A percentile compares a stretch with the other conserved stretches of the same genome.
These are phyloP conservation scores for Ophion ellenae DNA, from an alignment of 2,888 invertebrate species.

Conservation along the genomic window DNA sequence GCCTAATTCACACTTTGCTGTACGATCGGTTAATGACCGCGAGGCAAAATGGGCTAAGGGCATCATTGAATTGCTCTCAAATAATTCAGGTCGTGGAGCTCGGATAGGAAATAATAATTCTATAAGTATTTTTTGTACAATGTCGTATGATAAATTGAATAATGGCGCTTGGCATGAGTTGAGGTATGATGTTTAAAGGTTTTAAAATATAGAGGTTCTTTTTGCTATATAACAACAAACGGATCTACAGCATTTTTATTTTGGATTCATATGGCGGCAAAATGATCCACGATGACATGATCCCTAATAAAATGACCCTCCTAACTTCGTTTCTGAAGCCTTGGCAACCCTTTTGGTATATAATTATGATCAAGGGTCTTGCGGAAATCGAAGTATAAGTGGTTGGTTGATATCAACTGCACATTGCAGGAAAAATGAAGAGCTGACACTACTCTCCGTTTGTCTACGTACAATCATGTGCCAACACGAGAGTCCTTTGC, in stretches of 20 bases:
- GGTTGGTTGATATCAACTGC: not conserved
- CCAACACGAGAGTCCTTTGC: slow-evolving; percentile 2
- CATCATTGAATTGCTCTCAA: not conserved
- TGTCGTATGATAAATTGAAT: too few relatives aligned
- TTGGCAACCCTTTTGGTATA: not conserved
- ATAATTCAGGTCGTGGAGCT: not conserved
- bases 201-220: too few relatives aligned
- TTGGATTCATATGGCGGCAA: too few relatives aligned
- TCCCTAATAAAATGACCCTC: not conserved
- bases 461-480: not conserved
- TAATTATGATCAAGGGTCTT: not conserved
- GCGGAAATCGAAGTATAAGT: not conserved
- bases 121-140: not conserved
- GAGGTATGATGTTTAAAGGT: too few relatives aligned
- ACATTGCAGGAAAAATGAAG: not conserved
- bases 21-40: not conserved
- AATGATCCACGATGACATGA: not conserved
- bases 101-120: not conserved
- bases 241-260: too few relatives aligned
- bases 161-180: too few relatives aligned
- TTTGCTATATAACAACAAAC: too few relatives aligned
- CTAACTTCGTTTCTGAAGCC: not conserved
- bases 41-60: slow-evolving; percentile 16
- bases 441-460: not conserved
- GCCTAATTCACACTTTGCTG: not conserved